These are phyloP conservation scores for Plusia festucae DNA, from an alignment of 2,888 invertebrate species.

Conservation along the genomic window DNA sequence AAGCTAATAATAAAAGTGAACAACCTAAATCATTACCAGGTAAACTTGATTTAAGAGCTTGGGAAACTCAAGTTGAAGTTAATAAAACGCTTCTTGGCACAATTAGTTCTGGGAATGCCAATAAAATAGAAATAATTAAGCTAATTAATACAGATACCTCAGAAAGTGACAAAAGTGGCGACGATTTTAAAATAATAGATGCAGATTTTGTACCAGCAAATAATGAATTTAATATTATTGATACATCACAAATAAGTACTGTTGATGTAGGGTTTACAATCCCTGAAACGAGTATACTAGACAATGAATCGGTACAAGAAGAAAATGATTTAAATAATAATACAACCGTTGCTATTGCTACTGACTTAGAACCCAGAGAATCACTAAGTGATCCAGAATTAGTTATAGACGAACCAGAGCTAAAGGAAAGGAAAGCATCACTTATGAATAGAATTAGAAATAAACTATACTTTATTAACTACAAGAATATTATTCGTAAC, in stretches of 20 bases:
- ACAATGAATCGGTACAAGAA: not conserved
- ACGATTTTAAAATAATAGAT: not conserved
- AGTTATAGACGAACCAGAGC: constrained; percentile 36
- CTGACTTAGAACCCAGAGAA: constrained; percentile 26
- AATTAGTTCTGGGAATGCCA: no score
- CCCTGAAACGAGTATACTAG: not conserved
- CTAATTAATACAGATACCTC: not conserved
- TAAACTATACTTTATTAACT: constrained; percentile 44
- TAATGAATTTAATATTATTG: not conserved
- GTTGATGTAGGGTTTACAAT: not conserved
- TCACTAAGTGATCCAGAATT: constrained; percentile 50
- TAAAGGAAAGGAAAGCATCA: constrained; percentile 15
- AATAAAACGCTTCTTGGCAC: not conserved
- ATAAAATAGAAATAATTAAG: not conserved
- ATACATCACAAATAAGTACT: not conserved
- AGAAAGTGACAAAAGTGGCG: not conserved
- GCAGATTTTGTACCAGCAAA: not conserved
- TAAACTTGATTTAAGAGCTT: constrained; percentile 6
- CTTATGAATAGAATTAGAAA: constrained; percentile 36
- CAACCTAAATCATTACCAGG: constrained; percentile 3
- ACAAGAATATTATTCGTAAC: constrained; percentile 19
- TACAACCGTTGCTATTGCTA: constrained; percentile 10
- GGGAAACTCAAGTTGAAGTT: constrained; percentile 4
- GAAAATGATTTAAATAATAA: constrained; percentile 7
- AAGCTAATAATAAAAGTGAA: not conserved